Evolutionary conservation across 1,140 invertebrate species (phyloP).

Genomic region (Danaus melanippus): DNA sequence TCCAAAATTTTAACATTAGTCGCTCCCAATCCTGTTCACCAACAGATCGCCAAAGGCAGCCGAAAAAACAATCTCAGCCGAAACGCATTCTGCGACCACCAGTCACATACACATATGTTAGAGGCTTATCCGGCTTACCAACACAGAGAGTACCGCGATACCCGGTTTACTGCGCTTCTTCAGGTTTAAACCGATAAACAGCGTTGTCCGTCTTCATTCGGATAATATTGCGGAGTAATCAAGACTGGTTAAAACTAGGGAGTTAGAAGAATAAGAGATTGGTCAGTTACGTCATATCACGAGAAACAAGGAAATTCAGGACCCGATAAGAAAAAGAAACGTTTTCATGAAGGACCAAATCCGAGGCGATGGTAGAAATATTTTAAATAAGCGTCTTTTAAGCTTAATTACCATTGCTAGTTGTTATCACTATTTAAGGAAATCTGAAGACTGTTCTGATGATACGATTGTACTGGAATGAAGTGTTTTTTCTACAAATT

Average conservation of each 20-base stretch:
- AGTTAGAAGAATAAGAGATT: slow-evolving; percentile 39
- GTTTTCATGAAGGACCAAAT: slow-evolving; percentile 54
- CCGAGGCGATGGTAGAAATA: slow-evolving; percentile 5
- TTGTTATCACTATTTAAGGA: slow-evolving; percentile 27
- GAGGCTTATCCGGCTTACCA: slow-evolving; percentile 83
- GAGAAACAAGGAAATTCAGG: slow-evolving; percentile 37
- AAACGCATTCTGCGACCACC: slow-evolving; percentile 82
- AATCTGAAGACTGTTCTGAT: slow-evolving; percentile 38
- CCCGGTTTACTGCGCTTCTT: slow-evolving; percentile 41
- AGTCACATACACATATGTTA: slow-evolving; percentile 83
- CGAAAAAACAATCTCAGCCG: slow-evolving; percentile 76
- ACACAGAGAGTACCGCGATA: slow-evolving; percentile 82
- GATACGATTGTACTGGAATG: not conserved
- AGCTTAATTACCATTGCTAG: slow-evolving; percentile 3
- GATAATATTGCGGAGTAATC: slow-evolving; percentile 36
- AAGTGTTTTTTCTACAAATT: too few relatives aligned
- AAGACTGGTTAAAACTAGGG: slow-evolving; percentile 61
- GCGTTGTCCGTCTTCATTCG: slow-evolving; percentile 12
- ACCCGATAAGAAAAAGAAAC: slow-evolving; percentile 30
- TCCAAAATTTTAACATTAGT: slow-evolving; percentile 77
- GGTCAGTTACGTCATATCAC: slow-evolving; percentile 57
- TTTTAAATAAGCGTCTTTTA: slow-evolving; percentile 5
- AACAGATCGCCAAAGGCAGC: slow-evolving; percentile 60
- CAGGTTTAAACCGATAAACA: slow-evolving; percentile 55
- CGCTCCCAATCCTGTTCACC: slow-evolving; percentile 76